phyloP scores from a whole-genome alignment of 1,140 invertebrate species.

The Anthonomus grandis region DNA sequence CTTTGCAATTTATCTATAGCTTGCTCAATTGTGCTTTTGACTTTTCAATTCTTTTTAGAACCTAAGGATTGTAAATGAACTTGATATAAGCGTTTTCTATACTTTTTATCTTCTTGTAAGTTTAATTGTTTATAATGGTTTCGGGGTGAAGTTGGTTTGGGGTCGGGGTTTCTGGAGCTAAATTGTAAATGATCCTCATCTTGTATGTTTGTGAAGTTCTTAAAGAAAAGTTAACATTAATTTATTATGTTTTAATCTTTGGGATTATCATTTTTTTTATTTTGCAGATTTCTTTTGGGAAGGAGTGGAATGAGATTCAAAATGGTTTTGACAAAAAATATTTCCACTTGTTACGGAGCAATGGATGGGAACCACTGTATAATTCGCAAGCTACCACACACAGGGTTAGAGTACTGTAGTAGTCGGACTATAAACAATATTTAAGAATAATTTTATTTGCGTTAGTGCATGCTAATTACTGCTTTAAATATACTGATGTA shows the following conservation, averaged over 20 bases:
- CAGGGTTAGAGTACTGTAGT: conserved; percentile 27
- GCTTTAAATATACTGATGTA: conserved; percentile 46
- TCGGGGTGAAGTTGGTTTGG: neutral
- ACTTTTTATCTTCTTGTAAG: neutral
- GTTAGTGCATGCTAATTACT: conserved; percentile 48
- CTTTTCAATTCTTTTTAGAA: conserved; percentile 3
- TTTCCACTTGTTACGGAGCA: conserved; percentile 48
- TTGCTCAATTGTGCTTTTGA: neutral
- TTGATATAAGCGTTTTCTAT: too few relatives aligned
- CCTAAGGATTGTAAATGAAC: too few relatives aligned
- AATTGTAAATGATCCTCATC: neutral
- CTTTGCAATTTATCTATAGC: conserved; percentile 1
- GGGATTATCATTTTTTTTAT: conserved; percentile 3
- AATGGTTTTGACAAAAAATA: conserved; percentile 30
- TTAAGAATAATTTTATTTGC: conserved; percentile 49
- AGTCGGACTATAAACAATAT: conserved; percentile 44
- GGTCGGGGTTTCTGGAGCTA: neutral
- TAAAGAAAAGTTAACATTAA: neutral
- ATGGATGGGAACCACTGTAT: conserved; percentile 48
- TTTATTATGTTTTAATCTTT: neutral
- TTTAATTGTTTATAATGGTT: neutral
- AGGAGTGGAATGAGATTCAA: conserved; percentile 22
- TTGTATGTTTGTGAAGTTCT: neutral
- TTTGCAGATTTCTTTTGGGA: conserved; percentile 8
- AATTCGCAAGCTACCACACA: conserved; percentile 17